Evolutionary conservation across 2,888 invertebrate genomes (phyloP), one percentile per base, ranked within the genome.

Genomic region (Cerastis rubricosa): DNA sequence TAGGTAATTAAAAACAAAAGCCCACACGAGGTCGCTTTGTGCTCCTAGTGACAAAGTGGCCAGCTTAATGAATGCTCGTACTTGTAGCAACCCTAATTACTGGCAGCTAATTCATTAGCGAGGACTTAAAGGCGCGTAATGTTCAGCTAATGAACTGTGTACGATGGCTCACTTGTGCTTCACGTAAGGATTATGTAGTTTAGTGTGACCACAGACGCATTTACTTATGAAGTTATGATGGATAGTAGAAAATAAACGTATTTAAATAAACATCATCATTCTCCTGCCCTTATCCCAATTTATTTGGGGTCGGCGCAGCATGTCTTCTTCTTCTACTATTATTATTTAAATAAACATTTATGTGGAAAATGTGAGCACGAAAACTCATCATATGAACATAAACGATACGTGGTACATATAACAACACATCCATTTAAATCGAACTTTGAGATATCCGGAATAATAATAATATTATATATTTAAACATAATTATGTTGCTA

Each of bases 101-200:
- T 40, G 54, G 61, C 67, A 57, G 72, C 65, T 80, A 71, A 80
- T 76, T 80, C 80, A 84, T 83, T 76, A 76, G 74, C 57, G 70
- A 61, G 47, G 71, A 70, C 71, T 64, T 71, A 78, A 59, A 64
- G 79, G 47, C 74, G 68, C 63, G 25, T 57, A 63, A 63, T 70
- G 75, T 67, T 29, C 54, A n/a, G 51, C 40, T 70, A 75, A 75
- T 73, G 68, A 83, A 35, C 79, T 47, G n/a, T 40, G 45, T 57
- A 14, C 79, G 17, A 45, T 66, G 66, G 25, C 47, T 43, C 2
- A 35, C 43, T 64, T n/a, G 64, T 43, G n/a, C 47, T 49, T 35
- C 40, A 65, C 49, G 11, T 11, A 22, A 35, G n/a, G 14, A 45
- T 17, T n/a, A 7, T 14, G n/a, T n/a, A 14, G 64, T 64, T 43